These are phyloP conservation scores for Drosophila nasuta DNA, from an alignment of 1,140 invertebrate species.

Conservation along the genomic window DNA sequence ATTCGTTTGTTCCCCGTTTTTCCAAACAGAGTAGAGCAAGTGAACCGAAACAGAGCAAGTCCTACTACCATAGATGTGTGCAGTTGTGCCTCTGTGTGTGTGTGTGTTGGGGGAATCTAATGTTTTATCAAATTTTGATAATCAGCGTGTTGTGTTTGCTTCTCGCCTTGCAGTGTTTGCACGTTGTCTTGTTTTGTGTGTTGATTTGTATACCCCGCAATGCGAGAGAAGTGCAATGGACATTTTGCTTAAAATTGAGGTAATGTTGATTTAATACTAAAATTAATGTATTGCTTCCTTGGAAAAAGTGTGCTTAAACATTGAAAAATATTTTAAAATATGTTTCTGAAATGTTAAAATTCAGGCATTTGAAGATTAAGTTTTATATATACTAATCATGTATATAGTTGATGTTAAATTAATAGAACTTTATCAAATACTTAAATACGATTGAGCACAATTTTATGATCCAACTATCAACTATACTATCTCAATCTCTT, in stretches of 20 bases:
- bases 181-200: slow-evolving; percentile 54
- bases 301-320: too few species aligned
- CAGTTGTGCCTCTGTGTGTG: background rate
- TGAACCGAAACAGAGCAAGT: slow-evolving; percentile 58
- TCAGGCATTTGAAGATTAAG: too few species aligned
- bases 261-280: background rate
- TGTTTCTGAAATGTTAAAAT: too few species aligned
- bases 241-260: background rate
- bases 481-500: background rate
- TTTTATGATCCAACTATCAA: background rate
- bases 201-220: slow-evolving; percentile 49
- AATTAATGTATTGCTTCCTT: too few species aligned
- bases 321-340: too few species aligned
- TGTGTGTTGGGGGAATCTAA: slow-evolving; percentile 49
- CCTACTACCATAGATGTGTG: slow-evolving; percentile 25
- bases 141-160: slow-evolving; percentile 68
- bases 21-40: slow-evolving; percentile 40
- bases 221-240: background rate
- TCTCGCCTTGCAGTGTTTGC: slow-evolving; percentile 49
- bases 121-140: slow-evolving; percentile 73
- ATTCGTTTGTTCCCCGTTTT: slow-evolving; percentile 40
- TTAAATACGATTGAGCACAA: too few species aligned
- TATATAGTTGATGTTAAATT: too few species aligned
- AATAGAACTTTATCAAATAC: too few species aligned
- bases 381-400: too few species aligned